These are phyloP conservation scores for Chrysaora quinquecirrha DNA, from an alignment of 30 jellyfish, hydroid and myxozoan genomes.

Conservation along the genomic window DNA sequence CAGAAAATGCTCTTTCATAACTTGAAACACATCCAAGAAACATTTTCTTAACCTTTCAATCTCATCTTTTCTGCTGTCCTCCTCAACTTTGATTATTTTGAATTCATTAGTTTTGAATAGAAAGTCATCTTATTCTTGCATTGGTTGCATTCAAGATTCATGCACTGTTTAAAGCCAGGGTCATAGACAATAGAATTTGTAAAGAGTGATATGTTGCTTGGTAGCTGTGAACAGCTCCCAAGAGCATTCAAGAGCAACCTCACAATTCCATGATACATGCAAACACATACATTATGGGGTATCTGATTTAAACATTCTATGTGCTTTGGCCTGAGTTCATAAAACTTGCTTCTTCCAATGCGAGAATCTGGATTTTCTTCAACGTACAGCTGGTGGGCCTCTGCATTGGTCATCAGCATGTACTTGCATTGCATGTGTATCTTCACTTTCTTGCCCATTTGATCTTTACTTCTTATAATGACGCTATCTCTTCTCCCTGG, in stretches of 20 bases:
- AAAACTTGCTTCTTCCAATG: conserved; percentile 39
- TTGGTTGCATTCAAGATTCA: background rate
- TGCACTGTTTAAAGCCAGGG: background rate
- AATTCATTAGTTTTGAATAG: no score
- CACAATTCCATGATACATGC: conserved; percentile 22
- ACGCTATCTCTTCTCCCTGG: conserved; percentile 49
- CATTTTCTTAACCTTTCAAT: no score
- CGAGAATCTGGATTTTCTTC: conserved; percentile 4
- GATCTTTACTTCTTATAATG: conserved; percentile 22
- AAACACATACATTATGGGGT: conserved; percentile 42
- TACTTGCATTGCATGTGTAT: conserved; percentile 24
- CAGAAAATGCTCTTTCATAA: no score
- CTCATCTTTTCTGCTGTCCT: no score
- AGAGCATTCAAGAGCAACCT: conserved; percentile 23
- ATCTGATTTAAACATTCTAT: conserved; percentile 15
- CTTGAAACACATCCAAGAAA: no score
- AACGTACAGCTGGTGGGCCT: conserved; percentile 47
- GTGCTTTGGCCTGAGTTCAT: conserved; percentile 48
- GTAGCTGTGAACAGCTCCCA: background rate
- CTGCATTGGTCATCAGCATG: conserved; percentile 57
- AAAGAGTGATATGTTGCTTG: background rate
- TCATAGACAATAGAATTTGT: conserved; percentile 8
- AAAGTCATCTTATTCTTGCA: background rate
- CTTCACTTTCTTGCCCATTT: conserved; percentile 32
- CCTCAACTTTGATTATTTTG: background rate